Evolutionary conservation across 2,888 invertebrate species (phyloP).

Genomic region (Rhamnusium bicolor): DNA sequence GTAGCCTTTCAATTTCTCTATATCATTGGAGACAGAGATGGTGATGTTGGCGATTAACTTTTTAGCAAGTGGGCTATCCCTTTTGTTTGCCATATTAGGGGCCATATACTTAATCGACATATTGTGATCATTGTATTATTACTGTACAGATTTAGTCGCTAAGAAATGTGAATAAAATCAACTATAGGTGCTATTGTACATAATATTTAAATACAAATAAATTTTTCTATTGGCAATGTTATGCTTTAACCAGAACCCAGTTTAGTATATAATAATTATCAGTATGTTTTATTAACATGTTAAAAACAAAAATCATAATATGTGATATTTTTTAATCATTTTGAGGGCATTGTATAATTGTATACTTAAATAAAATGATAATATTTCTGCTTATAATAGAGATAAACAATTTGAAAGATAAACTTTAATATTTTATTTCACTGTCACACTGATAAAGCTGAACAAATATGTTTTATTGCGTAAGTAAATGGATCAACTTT

Average conservation of each 20-base stretch:
- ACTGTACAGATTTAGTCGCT: slow-evolving; percentile 38
- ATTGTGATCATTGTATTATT: slow-evolving; percentile 41
- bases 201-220: slow-evolving; percentile 24
- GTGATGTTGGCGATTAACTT: slow-evolving; percentile 80
- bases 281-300: too few relatives aligned
- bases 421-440: too few relatives aligned
- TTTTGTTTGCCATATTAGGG: slow-evolving; percentile 43
- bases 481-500: too few relatives aligned
- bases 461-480: too few relatives aligned
- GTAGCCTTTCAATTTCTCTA: slow-evolving; percentile 82
- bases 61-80: background rate
- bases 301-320: too few relatives aligned
- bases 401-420: too few relatives aligned
- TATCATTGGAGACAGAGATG: slow-evolving; percentile 83
- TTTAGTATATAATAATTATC: background rate
- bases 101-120: slow-evolving; percentile 45
- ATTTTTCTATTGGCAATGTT: slow-evolving; percentile 15
- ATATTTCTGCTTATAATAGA: too few relatives aligned
- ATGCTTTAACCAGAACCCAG: background rate
- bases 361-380: too few relatives aligned
- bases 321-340: too few relatives aligned
- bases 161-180: slow-evolving; percentile 38
- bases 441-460: too few relatives aligned
- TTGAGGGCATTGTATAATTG: too few relatives aligned
- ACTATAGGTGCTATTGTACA: slow-evolving; percentile 41